Conservation (phyloP, 2,888 invertebrate genomes). For the Papilio protenor region DNA sequence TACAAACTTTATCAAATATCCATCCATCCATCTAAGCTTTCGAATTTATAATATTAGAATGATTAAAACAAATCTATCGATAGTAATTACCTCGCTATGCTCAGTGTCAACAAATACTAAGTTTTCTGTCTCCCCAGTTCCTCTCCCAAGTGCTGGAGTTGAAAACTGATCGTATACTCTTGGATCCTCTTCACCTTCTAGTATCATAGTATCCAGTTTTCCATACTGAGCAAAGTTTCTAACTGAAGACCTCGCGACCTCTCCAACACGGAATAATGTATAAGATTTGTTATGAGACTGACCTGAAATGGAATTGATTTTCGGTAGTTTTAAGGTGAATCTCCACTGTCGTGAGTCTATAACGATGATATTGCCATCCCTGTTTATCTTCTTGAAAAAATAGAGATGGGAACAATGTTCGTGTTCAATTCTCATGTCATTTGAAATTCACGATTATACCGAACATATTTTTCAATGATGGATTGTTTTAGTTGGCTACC, state of each 20-base stretch:
- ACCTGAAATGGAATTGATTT: constrained; percentile 82
- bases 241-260: constrained; percentile 89
- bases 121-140: constrained; percentile 90
- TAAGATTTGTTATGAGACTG: constrained; percentile 93
- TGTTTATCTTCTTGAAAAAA: no score
- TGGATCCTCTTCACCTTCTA: constrained; percentile 85
- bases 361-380: background rate
- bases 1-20: no score
- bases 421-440: no score
- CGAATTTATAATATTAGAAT: no score
- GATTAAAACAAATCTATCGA: no score
- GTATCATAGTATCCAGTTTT: constrained; percentile 89
- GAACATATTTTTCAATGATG: background rate
- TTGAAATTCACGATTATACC: no score
- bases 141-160: constrained; percentile 88
- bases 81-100: constrained; percentile 87
- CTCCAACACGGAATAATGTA: constrained; percentile 90
- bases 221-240: constrained; percentile 93
- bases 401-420: no score
- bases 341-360: background rate
- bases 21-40: no score
- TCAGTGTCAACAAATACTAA: constrained; percentile 94
- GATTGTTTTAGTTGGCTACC: background rate
- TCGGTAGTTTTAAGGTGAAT: background rate
- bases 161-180: constrained; percentile 93